Evolutionary conservation across 2,797 vertebrate genomes (phyloP), one percentile per base, ranked within the genome.

Genomic region (Borostomias antarcticus): DNA sequence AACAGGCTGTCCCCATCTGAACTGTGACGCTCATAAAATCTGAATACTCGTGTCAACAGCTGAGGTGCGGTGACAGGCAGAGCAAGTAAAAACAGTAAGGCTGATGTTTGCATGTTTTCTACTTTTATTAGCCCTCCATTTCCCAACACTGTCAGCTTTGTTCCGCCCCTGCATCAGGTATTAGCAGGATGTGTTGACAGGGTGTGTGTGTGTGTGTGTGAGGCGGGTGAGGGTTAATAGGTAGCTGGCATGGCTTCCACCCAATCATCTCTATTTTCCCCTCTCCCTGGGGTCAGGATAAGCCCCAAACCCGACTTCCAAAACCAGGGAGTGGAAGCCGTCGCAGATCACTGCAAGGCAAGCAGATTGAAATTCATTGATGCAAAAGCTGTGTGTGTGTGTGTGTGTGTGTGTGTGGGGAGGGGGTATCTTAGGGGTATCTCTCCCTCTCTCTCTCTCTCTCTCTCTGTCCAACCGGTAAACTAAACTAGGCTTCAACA

Each of bases 141-240:
- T 26, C 17, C 17, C 9, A 29, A 47, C 30, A 64, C 32, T 61
- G 62, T 45, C 19, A 19, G 29, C 61, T 65, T 73, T 64, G 66
- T 64, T 30, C 33, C 10, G 19, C 13, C 23, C 19, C 19, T 47
- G 40, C 43, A 53, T 48, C 58, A 66, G 35, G 30, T 50, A 66
- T 51, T 69, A 69, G 6, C 26, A 28, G 37, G 7, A 29, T 43
- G 64, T 69, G 64, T 35, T 37, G 28, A 61, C 10, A 25, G 48
- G 29, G 58, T 52, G 54, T 35, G 48, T 52, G 62, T 72, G 21
- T 43, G 58, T 32, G 60, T 56, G 28, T 21, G 26, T 59, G 54
- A 37, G 51, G 5, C 35, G 26, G 29, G 23, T 37, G n/a, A 15
- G 5, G 67, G 25, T 32, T 35, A 33, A 50, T 59, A 32, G 35